Conservation (phyloP, 2,888 invertebrate genomes). For the Nomada fucata region DNA sequence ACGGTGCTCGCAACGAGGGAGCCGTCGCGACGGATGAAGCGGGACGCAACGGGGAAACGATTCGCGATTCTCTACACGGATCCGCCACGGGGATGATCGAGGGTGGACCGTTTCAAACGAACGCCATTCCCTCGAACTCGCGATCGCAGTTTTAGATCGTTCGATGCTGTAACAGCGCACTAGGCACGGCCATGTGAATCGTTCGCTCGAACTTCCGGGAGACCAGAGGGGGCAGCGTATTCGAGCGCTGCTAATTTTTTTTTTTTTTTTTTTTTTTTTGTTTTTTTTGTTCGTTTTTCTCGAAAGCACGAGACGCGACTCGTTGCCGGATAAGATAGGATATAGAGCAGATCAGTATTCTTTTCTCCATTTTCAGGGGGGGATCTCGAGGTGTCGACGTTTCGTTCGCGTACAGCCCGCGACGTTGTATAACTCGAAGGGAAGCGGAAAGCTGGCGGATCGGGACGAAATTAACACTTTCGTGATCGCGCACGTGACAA, state of each 20-base stretch:
- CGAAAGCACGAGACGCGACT: conserved; percentile 5
- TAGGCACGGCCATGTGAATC: not conserved
- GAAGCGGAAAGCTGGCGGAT: conserved; percentile 17
- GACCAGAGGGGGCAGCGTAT: not conserved
- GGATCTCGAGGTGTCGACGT: conserved; percentile 22
- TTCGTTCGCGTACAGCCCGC: conserved; percentile 18
- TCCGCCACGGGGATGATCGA: not conserved
- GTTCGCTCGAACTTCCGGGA: not conserved
- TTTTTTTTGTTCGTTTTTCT: not conserved
- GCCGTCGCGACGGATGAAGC: conserved; percentile 4
- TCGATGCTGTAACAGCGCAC: not conserved
- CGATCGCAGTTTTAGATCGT: not conserved
- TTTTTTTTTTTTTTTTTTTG: not conserved
- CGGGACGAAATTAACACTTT: conserved; percentile 43
- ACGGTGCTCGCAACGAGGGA: conserved; percentile 23
- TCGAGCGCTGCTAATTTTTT: conserved; percentile 1
- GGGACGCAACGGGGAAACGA: not conserved
- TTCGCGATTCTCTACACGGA: not conserved
- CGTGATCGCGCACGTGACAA: conserved; percentile 13
- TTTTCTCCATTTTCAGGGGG: conserved; percentile 46
- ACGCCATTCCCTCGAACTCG: not conserved
- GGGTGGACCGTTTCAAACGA: not conserved
- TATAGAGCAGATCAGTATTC: conserved; percentile 61
- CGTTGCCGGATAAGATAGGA: conserved; percentile 35
- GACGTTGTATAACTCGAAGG: not conserved